phyloP scores from a whole-genome alignment of 2,113 vertebrate genomes.

The Chaetorhynchus papuensis region DNA sequence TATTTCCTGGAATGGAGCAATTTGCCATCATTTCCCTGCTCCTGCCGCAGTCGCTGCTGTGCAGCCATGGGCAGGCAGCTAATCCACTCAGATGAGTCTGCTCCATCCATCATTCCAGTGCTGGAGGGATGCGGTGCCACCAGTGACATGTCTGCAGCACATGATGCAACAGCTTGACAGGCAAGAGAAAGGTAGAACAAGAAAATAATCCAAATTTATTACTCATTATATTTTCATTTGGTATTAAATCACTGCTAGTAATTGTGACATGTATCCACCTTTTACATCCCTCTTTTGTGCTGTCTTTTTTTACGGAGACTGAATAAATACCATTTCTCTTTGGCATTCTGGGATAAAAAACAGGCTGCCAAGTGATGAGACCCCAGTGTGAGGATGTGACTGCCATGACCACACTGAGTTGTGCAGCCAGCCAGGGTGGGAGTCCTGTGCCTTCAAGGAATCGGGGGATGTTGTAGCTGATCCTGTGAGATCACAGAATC shows the following conservation, averaged over 20 bases:
- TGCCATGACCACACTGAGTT: rapidly evolving
- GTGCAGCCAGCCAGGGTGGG: rapidly evolving
- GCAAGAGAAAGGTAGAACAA: not conserved
- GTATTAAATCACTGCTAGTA: not conserved
- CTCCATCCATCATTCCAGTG: not conserved
- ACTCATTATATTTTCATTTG: not conserved
- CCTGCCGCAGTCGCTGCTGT: not conserved
- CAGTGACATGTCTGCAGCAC: rapidly evolving
- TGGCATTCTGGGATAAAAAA: not conserved
- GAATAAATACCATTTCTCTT: not conserved
- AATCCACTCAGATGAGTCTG: not conserved
- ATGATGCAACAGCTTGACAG: not conserved
- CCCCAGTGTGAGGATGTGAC: not conserved
- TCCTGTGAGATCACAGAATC: not conserved
- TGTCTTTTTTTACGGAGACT: not conserved
- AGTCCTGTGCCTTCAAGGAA: not conserved
- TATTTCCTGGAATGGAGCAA: not conserved
- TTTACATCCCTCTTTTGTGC: not conserved
- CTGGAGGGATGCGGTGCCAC: not conserved
- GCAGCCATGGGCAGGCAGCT: not conserved
- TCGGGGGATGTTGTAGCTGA: rapidly evolving
- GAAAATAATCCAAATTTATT: not conserved
- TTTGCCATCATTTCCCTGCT: not conserved
- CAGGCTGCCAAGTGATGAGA: not conserved
- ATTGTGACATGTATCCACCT: not conserved